Base-by-base conservation (phyloP, 2,888 invertebrate species). In the Cephus pulcher region DNA sequence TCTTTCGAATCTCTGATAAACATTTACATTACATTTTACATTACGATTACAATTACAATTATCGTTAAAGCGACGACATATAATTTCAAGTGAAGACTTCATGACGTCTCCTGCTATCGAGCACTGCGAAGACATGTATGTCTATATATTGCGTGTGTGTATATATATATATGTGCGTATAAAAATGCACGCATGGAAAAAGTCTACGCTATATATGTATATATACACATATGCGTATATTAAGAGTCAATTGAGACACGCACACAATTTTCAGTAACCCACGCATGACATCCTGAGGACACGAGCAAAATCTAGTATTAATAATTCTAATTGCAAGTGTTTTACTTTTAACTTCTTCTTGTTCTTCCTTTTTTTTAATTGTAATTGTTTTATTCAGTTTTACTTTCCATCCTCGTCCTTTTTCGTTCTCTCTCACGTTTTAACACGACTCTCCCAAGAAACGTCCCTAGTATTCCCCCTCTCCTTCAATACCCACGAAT, bases 1-100 rank as follows among this genome's bases (percentile, higher is more conserved):
- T 91, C 87, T 90, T 90, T 90, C 88, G 89, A 90, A 90, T 90
- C 90, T 90, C 90, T 80, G 82, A 82, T 84, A 79, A 80, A 74
- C 30, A 83, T 83, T 56, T 82, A 83, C 80, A 80, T 82, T 32
- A 34, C 71, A 32, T 71, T 56, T 56, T 71, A 71, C 71, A 71
- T 32, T 32, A 71, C 71, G 12, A 71, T 32, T 71, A 71, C 82
- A 86, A 83, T 84, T 86, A 86, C 84, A 83, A 81, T 82, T 84
- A 80, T 71, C 11, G 6, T 70, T 70, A 34, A 33, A 56, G 23
- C 56, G 56, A 56, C 56, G 56, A 23, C 23, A 23, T 23, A 56
- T 56, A 56, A 56, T 56, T 56, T 56, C 56, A 9, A 23, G 56
- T 56, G 40, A 15, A 40, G 40, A 15, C 4, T 40, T 40, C 40